Evolutionary conservation across 2,888 invertebrate genomes (phyloP), one percentile per base, ranked within the genome.

Genomic region (Octodonta nipae): DNA sequence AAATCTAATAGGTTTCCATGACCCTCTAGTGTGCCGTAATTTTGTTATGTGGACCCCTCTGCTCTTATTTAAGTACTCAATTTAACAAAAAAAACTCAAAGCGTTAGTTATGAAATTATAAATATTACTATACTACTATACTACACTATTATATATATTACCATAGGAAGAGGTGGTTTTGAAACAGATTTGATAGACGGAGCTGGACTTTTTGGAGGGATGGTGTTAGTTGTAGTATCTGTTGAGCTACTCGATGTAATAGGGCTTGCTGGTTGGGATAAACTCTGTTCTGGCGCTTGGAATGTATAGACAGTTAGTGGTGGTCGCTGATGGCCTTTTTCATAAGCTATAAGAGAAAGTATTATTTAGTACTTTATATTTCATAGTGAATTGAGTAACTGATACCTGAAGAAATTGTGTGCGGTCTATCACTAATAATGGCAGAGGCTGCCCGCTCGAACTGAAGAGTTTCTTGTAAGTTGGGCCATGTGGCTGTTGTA

Each of bases 271-370:
- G 68, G 69, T 42, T 69, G 68, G 12, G 68, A 68, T 40, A 70
- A 62, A 44, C 66, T 69, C 51, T 64, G 64, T 39, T 77, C 76
- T 10, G 81, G 81, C 42, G 81, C 80, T 66, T 84, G 79, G 68
- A 85, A 85, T 49, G 91, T 87, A 60, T 87, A 86, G 16, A 81
- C 84, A 41, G 84, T 83, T 16, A 92, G 67, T 1, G 88, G 80
- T 10, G 91, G 79, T 37, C 92, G 72, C 41, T 79, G 76, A 64
- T 85, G 85, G 1, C 77, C 78, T 51, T 83, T 79, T 61, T 87
- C 87, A 55, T 89, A 89, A 5, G 80, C 87, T 37, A 28, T n/a
- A 34, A 29, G 7, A 29, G 7, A 15, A 30, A 15, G 7, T 12
- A 28, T 16, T 5, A 15, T 13, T 12, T 11, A 13, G 8, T 22